These are phyloP conservation scores for Bombus superbus DNA, from an alignment of 1,140 invertebrate species.

Conservation along the genomic window DNA sequence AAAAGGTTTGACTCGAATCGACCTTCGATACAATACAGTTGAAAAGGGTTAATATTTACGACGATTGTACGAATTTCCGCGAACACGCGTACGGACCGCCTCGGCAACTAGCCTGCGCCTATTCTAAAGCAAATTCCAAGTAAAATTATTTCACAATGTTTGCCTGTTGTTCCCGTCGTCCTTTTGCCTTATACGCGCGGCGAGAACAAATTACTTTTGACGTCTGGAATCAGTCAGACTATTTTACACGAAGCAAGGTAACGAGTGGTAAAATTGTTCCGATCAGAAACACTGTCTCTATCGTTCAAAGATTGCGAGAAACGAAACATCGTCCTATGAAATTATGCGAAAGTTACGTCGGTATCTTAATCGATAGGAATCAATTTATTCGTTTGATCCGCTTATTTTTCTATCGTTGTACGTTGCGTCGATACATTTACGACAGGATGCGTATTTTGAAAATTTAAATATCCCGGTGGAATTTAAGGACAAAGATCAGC, in stretches of 20 bases:
- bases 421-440: neutral
- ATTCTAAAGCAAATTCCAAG: slow-evolving; percentile 22
- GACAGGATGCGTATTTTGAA: too few species aligned
- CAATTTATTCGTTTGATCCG: too few species aligned
- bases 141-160: slow-evolving; percentile 42
- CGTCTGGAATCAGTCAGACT: neutral
- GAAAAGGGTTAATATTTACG: slow-evolving; percentile 25
- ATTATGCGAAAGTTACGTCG: neutral
- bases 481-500: too few species aligned
- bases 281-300: neutral
- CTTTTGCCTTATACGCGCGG: neutral
- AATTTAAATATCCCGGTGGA: fast-evolving
- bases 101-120: neutral
- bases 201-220: neutral
- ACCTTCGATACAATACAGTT: neutral
- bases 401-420: too few species aligned
- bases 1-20: neutral
- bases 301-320: neutral
- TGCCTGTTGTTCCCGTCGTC: slow-evolving; percentile 13
- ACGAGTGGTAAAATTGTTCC: slow-evolving; percentile 5
- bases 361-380: neutral
- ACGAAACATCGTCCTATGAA: too few species aligned
- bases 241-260: neutral
- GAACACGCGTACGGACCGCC: slow-evolving; percentile 5
- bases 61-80: slow-evolving; percentile 16